Evolutionary conservation across 2,113 vertebrate genomes (phyloP), one percentile per base, ranked within the genome.

Genomic region (Chionodraco myersi): DNA sequence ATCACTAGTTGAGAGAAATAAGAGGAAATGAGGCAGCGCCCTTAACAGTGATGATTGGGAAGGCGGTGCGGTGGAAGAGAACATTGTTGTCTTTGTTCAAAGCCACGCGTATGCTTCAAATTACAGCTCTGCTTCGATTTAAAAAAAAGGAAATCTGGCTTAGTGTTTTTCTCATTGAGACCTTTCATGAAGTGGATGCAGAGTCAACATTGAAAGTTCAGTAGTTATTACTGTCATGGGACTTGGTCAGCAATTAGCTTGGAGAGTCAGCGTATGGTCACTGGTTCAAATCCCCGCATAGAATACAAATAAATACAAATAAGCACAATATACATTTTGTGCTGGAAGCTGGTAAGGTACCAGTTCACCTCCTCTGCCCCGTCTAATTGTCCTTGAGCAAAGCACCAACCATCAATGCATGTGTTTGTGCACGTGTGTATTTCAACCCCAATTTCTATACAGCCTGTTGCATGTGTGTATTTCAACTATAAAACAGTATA

Each of bases 61-160:
- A 69, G 77, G 66, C n/a, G 0, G 62, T 70, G 73, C 84, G 67
- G 70, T 47, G 16, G 61, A 81, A 47, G 66, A 80, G 83, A 91
- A 92, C 85, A 92, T 80, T 77, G 82, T 83, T 86, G 90, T 92
- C 90, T 92, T 91, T 93, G 88, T 93, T 91, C 74, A 75, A 75
- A 62, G 71, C 75, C 26, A 4, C 54, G 44, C 84, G 86, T 83
- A 76, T 92, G 91, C 61, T 92, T 86, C 69, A 57, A 80, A 91
- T 92, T 89, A 92, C 4, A 80, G 66, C 30, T 74, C 59, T 76
- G 71, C 61, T 67, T 60, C 34, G 56, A 54, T 44, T 11, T 16
- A 11, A 48, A 26, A 72, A 72, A 77, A 70, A 77, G 53, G 52
- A 70, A 77, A 44, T 56, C 16, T 61, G 75, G 52, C 44, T 49